phyloP scores from a whole-genome alignment of 2,113 vertebrate genomes.

The Neodon shergylaensis region DNA sequence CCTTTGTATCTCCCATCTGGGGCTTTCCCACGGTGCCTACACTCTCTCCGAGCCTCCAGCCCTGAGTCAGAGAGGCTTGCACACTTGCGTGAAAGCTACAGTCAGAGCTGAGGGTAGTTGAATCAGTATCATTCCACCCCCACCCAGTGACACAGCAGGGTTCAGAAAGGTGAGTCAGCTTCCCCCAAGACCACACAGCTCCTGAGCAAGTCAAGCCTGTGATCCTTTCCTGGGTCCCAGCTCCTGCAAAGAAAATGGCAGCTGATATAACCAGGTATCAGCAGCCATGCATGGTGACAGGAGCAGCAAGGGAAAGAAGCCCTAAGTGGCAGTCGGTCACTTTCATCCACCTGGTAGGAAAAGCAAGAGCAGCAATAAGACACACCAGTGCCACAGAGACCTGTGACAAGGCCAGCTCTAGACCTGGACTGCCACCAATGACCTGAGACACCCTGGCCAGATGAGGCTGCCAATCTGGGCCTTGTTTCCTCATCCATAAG shows the following conservation, averaged over 20 bases:
- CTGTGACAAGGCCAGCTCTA: not conserved
- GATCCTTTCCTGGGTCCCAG: not conserved
- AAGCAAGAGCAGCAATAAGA: not conserved
- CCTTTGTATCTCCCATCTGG: not conserved
- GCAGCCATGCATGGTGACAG: not conserved
- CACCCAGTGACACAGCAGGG: not conserved
- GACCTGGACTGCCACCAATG: too few relatives aligned
- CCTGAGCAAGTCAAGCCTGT: not conserved
- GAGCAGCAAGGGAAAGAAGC: not conserved
- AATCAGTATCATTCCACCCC: not conserved
- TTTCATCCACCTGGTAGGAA: not conserved
- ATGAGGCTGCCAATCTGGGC: not conserved
- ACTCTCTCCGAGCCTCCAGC: not conserved
- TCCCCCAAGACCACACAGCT: not conserved
- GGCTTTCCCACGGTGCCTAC: not conserved
- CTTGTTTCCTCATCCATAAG: not conserved
- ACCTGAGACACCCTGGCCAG: too few relatives aligned
- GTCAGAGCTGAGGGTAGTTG: not conserved
- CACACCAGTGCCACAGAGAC: accelerated
- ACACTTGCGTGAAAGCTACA: not conserved
- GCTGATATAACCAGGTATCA: not conserved
- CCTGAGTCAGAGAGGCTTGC: not conserved
- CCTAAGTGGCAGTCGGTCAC: not conserved
- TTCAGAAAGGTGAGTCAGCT: slow-evolving; percentile 12
- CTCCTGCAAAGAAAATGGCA: slow-evolving; percentile 1